phyloP scores from a whole-genome alignment of 2,797 vertebrate genomes.

The Silurus aristotelis region DNA sequence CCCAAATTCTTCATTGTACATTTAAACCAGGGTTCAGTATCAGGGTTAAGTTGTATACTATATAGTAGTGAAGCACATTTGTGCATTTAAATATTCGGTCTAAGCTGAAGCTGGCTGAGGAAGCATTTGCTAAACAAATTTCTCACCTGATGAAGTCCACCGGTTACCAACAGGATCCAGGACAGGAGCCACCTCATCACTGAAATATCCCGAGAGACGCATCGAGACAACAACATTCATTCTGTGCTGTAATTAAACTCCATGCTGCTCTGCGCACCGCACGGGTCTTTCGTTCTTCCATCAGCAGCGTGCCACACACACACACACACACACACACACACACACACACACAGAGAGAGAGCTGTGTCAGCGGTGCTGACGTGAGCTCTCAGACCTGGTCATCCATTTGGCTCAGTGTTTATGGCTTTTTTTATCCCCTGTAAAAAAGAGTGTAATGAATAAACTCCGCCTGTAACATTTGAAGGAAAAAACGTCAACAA shows the following conservation, averaged over 20 bases:
- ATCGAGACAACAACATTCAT: conserved; percentile 78
- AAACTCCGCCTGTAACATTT: neutral
- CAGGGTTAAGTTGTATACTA: neutral
- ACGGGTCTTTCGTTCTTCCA: conserved; percentile 21
- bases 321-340: neutral
- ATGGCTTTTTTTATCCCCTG: neutral
- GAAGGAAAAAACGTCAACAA: neutral
- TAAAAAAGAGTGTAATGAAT: neutral
- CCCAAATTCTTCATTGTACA: neutral
- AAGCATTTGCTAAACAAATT: conserved; percentile 7
- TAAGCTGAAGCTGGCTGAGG: neutral
- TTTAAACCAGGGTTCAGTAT: neutral
- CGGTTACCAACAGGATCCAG: conserved; percentile 87
- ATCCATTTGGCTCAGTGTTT: neutral
- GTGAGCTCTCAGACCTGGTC: neutral
- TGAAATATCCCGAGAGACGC: conserved; percentile 79
- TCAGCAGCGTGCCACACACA: neutral
- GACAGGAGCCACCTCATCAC: conserved; percentile 94
- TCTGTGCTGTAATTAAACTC: conserved; percentile 63
- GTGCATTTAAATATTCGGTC: neutral
- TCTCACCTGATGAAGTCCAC: conserved; percentile 84
- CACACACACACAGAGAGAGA: neutral
- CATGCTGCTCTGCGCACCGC: conserved; percentile 60
- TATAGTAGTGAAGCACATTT: neutral
- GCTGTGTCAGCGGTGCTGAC: conserved; percentile 19